These are phyloP conservation scores for Lasioglossum morio DNA, from an alignment of 2,888 invertebrate species.

Conservation along the genomic window DNA sequence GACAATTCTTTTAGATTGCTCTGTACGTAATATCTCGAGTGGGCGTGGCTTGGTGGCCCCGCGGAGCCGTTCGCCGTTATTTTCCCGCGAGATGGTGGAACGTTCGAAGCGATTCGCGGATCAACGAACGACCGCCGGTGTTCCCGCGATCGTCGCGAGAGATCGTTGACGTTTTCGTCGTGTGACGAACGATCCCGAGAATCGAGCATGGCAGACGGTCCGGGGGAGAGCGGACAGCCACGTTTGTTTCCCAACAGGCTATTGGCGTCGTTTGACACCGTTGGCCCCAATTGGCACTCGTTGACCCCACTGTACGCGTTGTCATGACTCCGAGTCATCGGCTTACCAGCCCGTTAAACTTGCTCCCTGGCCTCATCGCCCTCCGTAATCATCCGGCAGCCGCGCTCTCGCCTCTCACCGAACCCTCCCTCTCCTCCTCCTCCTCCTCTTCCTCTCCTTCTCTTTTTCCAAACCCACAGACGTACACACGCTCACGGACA, in stretches of 20 bases:
- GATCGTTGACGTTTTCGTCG: conserved; percentile 20
- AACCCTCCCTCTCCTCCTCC: not conserved
- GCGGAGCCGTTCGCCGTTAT: not conserved
- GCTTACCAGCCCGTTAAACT: conserved; percentile 83
- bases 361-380: conserved; percentile 80
- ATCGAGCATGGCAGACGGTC: conserved; percentile 11
- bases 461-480: not conserved
- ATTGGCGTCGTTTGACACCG: conserved; percentile 83
- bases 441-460: not conserved
- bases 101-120: not conserved
- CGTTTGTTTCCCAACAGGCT: conserved; percentile 84
- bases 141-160: not conserved
- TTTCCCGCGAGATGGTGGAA: not conserved
- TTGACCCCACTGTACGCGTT: conserved; percentile 82
- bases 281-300: conserved; percentile 83
- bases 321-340: conserved; percentile 84
- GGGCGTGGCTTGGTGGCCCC: not conserved
- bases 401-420: conserved; percentile 25
- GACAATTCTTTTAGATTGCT: accelerated
- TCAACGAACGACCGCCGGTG: not conserved
- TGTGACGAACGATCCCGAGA: conserved; percentile 23
- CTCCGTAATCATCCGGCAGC: conserved; percentile 72
- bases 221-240: conserved; percentile 41
- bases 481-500: not conserved
- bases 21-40: accelerated